A percentile compares a stretch with the other conserved stretches of the same genome.
These are phyloP conservation scores for Brienomyrus longianalis DNA, from an alignment of 2,113 vertebrate species.

Conservation along the genomic window DNA sequence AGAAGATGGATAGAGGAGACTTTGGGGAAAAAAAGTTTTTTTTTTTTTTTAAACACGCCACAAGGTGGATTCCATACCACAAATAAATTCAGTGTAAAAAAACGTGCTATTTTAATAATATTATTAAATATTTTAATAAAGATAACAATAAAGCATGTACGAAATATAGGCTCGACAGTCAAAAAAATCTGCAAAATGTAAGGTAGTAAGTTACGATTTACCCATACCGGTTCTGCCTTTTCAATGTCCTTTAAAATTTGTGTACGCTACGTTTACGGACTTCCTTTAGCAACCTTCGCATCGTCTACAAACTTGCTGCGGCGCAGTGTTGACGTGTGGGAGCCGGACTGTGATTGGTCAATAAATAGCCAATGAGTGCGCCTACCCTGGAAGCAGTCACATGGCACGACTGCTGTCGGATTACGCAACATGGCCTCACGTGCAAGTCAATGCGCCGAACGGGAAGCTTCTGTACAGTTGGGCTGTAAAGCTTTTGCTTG, in stretches of 20 bases:
- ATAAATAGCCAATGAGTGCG: conserved; percentile 33
- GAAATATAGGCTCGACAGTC: background rate
- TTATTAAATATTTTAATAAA: no score
- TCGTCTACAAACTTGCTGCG: conserved; percentile 21
- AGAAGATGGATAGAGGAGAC: background rate
- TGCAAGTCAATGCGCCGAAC: conserved; percentile 41
- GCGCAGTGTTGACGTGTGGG: conserved; percentile 2
- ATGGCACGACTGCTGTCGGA: conserved; percentile 38
- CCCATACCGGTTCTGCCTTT: background rate
- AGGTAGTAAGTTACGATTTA: background rate
- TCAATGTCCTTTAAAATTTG: background rate
- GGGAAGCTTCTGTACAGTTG: background rate
- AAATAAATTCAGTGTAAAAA: background rate
- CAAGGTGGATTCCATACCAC: background rate
- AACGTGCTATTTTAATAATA: background rate
- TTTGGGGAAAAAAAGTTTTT: background rate
- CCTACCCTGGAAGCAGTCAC: conserved; percentile 27
- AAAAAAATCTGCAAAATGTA: background rate
- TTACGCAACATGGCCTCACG: conserved; percentile 51
- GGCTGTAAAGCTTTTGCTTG: background rate
- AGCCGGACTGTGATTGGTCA: conserved; percentile 39
- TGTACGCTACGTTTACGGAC: background rate
- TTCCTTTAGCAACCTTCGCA: background rate
- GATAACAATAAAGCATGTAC: background rate
- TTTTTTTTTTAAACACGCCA: background rate